phyloP scores from a whole-genome alignment of 2,113 vertebrate genomes.

The Cebus imitator region DNA sequence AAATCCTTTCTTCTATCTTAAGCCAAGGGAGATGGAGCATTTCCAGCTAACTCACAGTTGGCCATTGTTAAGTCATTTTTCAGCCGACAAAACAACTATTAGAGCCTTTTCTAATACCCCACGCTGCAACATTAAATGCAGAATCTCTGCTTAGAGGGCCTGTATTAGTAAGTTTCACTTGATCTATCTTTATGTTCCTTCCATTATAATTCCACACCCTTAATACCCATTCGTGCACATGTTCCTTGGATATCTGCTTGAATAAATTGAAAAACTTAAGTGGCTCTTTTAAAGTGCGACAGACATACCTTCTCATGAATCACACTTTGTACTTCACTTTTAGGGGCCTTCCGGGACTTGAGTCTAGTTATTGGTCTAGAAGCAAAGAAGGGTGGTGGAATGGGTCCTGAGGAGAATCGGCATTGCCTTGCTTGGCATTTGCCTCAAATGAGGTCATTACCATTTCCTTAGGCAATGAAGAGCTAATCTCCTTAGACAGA shows the following conservation, averaged over 20 bases:
- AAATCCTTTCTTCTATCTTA: not conserved
- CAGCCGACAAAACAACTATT: not conserved
- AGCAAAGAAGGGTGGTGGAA: not conserved
- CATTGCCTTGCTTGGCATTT: not conserved
- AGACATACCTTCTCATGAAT: not conserved
- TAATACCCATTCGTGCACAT: not conserved
- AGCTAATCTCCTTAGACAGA: not conserved
- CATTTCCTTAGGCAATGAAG: not conserved
- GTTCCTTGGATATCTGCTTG: not conserved
- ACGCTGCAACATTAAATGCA: not conserved
- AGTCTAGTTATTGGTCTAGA: not conserved
- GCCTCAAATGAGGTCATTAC: not conserved
- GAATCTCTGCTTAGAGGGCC: not conserved
- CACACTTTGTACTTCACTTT: not conserved
- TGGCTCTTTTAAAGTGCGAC: not conserved
- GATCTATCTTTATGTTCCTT: not conserved
- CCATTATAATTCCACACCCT: not conserved
- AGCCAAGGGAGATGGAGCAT: not conserved
- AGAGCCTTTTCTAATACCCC: not conserved
- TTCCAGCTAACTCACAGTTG: not conserved
- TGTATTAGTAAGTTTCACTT: not conserved
- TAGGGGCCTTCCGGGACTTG: not conserved
- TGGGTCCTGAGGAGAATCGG: not conserved
- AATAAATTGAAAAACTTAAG: not conserved
- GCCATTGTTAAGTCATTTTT: not conserved